phyloP scores from a whole-genome alignment of 2,888 invertebrate species.

The Agapostemon virescens region DNA sequence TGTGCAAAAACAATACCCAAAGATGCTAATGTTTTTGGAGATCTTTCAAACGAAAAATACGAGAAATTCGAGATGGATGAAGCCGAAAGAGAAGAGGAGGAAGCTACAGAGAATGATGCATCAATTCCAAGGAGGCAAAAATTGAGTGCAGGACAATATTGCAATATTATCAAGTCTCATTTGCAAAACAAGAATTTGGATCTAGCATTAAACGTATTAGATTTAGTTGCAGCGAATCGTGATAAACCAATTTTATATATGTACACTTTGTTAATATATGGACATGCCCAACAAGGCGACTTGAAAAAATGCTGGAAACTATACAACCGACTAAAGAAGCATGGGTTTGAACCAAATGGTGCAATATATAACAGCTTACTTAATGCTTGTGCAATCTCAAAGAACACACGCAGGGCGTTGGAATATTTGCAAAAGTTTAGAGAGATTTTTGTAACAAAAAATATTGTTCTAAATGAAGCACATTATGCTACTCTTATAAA shows the following conservation, averaged over 20 bases:
- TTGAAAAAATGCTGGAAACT: conserved; percentile 92
- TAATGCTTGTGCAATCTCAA: conserved; percentile 92
- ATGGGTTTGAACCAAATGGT: conserved; percentile 85
- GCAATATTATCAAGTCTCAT: conserved; percentile 86
- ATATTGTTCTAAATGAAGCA: conserved; percentile 86
- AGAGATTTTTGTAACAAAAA: conserved; percentile 86
- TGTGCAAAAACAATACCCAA: neutral
- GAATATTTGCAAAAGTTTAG: conserved; percentile 85
- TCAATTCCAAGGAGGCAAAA: conserved; percentile 73
- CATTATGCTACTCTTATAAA: conserved; percentile 95
- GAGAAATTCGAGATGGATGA: conserved; percentile 70
- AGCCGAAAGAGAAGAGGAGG: conserved; percentile 71
- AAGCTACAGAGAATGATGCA: conserved; percentile 64
- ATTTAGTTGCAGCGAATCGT: conserved; percentile 89
- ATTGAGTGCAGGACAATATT: conserved; percentile 85
- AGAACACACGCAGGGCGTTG: conserved; percentile 85
- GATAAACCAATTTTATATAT: conserved; percentile 90
- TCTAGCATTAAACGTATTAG: conserved; percentile 90
- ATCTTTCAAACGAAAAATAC: conserved; percentile 24
- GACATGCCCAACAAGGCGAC: conserved; percentile 91
- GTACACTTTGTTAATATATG: conserved; percentile 91
- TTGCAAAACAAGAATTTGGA: conserved; percentile 85
- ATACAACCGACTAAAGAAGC: conserved; percentile 90
- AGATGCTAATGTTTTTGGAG: conserved; percentile 29
- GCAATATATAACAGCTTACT: conserved; percentile 93